Evolutionary conservation across 2,888 invertebrate species (phyloP), one percentile per base, ranked within the genome.

Genomic region (Steinernema scapterisci): DNA sequence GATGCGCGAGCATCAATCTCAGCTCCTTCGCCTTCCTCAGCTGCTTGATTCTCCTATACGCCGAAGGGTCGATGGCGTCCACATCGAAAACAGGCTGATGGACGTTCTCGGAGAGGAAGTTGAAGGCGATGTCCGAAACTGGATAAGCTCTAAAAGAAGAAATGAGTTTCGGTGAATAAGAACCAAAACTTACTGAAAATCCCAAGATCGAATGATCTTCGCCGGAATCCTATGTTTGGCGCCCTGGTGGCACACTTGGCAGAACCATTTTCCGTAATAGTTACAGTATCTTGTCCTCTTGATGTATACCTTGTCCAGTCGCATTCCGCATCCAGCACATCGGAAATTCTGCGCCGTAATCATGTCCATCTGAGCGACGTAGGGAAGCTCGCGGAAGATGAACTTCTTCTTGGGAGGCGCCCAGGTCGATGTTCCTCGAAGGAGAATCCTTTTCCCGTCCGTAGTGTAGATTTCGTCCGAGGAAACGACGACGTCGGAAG

Each of bases 321-420:
- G 91, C 91, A 92, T 92, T 0, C 94, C 93, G 89, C 94, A 94
- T 2, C 94, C 94, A 52, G 94, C 93, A 88, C 94, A 94, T 38
- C 92, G 90, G 85, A 92, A 92, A 84, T 92, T 92, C 88, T 94
- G 94, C 78, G 91, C 92, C 13, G 91, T 91, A 88, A 94, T 63
- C 63, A 63, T 63, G 11, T 63, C 63, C 16, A 25, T 9, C 63
- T 63, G 63, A 2, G 27, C 63, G 7, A 31, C 63, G 63, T 31
- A 63, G 31, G 63, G 63, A 45, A 48, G 72, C 43, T 81, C 38
- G 23, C 83, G 82, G 70, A 71, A 82, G 48, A 80, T 80, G 70
- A 80, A 80, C 72, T 80, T 76, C 46, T 74, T 51, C 44, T 74
- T 81, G 19, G 78, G 80, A 25, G 81, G 82, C 27, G 73, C 72